Conservation (phyloP, 2,888 invertebrate genomes). For the Microchrysa polita region DNA sequence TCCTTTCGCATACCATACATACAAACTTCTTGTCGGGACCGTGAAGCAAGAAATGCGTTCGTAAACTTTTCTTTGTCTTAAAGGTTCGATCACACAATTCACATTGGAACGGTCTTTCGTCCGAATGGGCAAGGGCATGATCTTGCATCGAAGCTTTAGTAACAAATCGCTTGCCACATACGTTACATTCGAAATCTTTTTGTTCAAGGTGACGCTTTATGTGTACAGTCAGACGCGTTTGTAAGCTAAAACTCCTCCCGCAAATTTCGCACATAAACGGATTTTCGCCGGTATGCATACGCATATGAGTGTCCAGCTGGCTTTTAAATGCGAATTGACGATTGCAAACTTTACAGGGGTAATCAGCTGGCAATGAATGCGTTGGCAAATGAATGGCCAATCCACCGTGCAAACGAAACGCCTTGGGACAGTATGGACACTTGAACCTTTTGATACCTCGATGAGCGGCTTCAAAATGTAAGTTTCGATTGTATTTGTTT, state of each 20-base stretch:
- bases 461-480: constrained; percentile 31
- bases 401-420: background rate
- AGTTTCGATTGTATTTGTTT: background rate
- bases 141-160: constrained; percentile 70
- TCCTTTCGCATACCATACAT: too few species aligned
- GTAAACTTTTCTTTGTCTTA: constrained; percentile 69
- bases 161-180: constrained; percentile 71
- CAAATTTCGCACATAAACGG: constrained; percentile 73
- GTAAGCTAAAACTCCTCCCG: constrained; percentile 71
- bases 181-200: constrained; percentile 69
- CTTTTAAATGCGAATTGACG: constrained; percentile 49
- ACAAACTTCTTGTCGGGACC: too few species aligned
- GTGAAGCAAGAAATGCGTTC: constrained; percentile 56
- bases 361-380: constrained; percentile 49
- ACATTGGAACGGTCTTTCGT: constrained; percentile 68
- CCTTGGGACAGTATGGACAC: constrained; percentile 15
- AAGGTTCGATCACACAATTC: constrained; percentile 69
- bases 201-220: constrained; percentile 72
- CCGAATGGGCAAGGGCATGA: constrained; percentile 69
- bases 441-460: background rate
- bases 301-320: constrained; percentile 65
- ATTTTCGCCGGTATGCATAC: constrained; percentile 69
- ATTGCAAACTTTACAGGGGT: constrained; percentile 48
- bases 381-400: constrained; percentile 22
- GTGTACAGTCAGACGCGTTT: constrained; percentile 72